A percentile compares a stretch with the other conserved stretches of the same genome.
These are phyloP conservation scores for Augiades crinisus DNA, from an alignment of 2,888 invertebrate species.

Conservation along the genomic window DNA sequence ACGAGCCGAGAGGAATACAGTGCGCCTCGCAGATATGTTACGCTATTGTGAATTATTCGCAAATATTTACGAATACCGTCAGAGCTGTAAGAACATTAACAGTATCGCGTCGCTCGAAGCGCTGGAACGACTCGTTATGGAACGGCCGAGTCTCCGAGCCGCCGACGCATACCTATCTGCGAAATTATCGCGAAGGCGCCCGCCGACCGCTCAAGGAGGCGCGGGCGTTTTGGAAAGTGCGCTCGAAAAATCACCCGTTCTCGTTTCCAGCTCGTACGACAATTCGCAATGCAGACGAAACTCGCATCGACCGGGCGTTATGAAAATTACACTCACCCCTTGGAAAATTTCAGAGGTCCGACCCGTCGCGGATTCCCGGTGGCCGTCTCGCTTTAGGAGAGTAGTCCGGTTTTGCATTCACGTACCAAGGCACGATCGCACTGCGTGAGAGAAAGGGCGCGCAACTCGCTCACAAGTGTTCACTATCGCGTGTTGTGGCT, in stretches of 20 bases:
- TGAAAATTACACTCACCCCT: conserved; percentile 56
- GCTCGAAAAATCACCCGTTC: conserved; percentile 41
- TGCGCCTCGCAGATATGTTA: conserved; percentile 7
- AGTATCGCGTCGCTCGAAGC: conserved; percentile 37
- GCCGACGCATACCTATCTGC: conserved; percentile 49
- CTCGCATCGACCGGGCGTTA: conserved; percentile 40
- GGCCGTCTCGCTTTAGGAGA: conserved; percentile 62
- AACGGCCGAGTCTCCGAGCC: conserved; percentile 44
- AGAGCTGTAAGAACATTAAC: conserved; percentile 58
- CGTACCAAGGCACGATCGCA: conserved; percentile 75
- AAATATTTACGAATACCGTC: conserved; percentile 67
- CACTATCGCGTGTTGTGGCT: conserved; percentile 64
- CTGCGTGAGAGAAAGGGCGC: conserved; percentile 79
- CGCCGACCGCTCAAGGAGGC: conserved; percentile 45
- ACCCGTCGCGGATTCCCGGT: conserved; percentile 53
- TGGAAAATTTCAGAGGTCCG: conserved; percentile 54
- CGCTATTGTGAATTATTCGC: conserved; percentile 32
- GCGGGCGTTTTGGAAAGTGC: conserved; percentile 57
- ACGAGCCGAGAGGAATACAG: conserved; percentile 9
- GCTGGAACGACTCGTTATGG: conserved; percentile 34
- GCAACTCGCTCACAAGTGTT: conserved; percentile 62
- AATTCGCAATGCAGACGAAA: conserved; percentile 36
- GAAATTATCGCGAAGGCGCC: conserved; percentile 40
- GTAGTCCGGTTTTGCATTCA: conserved; percentile 78
- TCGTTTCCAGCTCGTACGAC: conserved; percentile 23